phyloP scores from a whole-genome alignment of 2,797 vertebrate species.

The Phylloscopus collybita region DNA sequence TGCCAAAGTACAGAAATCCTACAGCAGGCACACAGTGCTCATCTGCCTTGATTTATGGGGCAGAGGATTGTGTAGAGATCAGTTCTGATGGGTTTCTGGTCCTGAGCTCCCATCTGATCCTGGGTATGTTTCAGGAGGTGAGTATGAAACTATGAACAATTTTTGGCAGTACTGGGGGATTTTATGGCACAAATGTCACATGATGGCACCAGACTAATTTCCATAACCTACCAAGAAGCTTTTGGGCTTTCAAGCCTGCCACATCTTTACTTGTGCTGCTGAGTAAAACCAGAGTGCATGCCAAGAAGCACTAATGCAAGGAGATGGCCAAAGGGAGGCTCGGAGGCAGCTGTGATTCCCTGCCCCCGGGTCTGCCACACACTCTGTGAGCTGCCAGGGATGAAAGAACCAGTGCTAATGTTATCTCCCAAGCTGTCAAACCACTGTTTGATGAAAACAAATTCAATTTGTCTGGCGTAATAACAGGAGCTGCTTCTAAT shows the following conservation, averaged over 20 bases:
- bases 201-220: background rate
- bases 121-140: background rate
- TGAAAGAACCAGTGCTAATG: conserved; percentile 3
- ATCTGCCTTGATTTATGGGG: background rate
- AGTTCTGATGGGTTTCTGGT: background rate
- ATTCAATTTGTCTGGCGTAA: conserved; percentile 59
- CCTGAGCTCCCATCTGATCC: background rate
- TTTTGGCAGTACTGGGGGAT: background rate
- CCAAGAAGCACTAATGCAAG: conserved; percentile 8
- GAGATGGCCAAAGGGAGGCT: background rate
- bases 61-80: background rate
- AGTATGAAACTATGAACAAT: background rate
- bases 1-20: background rate
- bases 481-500: conserved; percentile 55
- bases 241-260: background rate
- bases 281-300: background rate
- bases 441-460: conserved; percentile 44
- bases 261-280: background rate
- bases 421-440: conserved; percentile 38
- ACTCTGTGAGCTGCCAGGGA: background rate
- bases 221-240: background rate
- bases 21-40: background rate
- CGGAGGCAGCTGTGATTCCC: background rate
- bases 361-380: background rate
- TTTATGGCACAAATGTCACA: background rate